Evolutionary conservation across 1,140 invertebrate genomes (phyloP).

Genomic region (Saccostrea glomerata): DNA sequence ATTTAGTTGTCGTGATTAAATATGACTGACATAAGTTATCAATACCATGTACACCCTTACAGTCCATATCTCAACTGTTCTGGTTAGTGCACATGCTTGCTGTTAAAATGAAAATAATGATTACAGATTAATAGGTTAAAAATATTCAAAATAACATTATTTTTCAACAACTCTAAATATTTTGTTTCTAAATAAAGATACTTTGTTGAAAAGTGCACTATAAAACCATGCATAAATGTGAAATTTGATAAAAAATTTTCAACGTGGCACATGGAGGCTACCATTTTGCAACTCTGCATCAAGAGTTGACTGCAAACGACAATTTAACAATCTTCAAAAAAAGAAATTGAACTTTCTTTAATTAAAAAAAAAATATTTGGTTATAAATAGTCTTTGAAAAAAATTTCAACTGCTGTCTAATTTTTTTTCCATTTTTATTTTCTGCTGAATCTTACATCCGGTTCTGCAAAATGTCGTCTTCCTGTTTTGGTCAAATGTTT

Average conservation of each 20-base stretch:
- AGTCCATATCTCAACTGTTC: no score
- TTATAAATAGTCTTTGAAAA: neutral
- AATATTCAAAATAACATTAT: no score
- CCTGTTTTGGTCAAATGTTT: constrained; percentile 42
- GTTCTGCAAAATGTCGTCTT: constrained; percentile 28
- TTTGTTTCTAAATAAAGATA: neutral
- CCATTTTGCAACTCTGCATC: constrained; percentile 55
- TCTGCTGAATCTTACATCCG: constrained; percentile 22
- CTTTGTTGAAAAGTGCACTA: neutral
- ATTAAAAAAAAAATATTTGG: no score
- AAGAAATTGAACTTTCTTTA: neutral
- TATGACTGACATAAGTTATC: no score
- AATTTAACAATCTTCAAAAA: constrained; percentile 29
- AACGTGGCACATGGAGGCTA: constrained; percentile 61
- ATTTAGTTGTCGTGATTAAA: no score
- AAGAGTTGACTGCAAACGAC: constrained; percentile 13
- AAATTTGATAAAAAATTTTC: constrained; percentile 32
- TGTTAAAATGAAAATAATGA: no score
- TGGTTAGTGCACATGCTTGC: no score
- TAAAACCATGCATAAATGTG: constrained; percentile 20
- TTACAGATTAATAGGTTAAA: no score
- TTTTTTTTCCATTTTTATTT: neutral
- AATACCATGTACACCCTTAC: no score
- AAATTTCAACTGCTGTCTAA: neutral
- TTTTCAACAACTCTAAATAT: no score